A percentile compares a stretch with the other conserved stretches of the same genome.
phyloP scores from a whole-genome alignment of 1,140 invertebrate species.

The Rhagoletis pomonella region DNA sequence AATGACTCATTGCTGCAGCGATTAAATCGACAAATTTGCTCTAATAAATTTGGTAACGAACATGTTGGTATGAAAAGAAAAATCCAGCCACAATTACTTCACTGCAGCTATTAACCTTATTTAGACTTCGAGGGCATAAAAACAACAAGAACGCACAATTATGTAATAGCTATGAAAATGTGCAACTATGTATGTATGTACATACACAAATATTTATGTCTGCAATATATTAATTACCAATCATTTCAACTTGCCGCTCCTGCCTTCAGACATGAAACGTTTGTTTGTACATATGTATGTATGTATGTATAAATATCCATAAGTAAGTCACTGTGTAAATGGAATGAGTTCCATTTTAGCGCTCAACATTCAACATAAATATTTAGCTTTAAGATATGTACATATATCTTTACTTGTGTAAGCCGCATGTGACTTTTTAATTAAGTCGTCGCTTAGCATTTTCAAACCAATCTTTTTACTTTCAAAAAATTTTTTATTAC shows the following conservation, averaged over 20 bases:
- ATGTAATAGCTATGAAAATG: not conserved
- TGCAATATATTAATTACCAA: slow-evolving; percentile 23
- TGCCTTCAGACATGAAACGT: not conserved
- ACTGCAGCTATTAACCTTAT: slow-evolving; percentile 17
- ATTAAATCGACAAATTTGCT: slow-evolving; percentile 43
- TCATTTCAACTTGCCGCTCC: slow-evolving; percentile 21
- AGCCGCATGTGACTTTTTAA: slow-evolving; percentile 17
- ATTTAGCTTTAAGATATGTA: no score
- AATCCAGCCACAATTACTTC: slow-evolving; percentile 7
- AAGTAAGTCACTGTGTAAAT: no score
- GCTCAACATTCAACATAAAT: not conserved
- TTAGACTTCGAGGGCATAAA: not conserved
- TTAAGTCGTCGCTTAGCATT: not conserved
- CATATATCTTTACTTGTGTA: not conserved
- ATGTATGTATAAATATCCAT: no score
- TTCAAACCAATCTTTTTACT: slow-evolving; percentile 12
- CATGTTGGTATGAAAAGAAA: not conserved
- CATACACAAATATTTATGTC: not conserved
- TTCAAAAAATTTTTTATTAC: slow-evolving; percentile 23
- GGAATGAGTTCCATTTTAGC: not conserved
- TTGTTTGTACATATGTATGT: not conserved
- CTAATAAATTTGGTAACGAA: slow-evolving; percentile 34
- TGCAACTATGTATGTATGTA: no score
- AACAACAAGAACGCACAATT: not conserved
- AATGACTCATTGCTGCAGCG: not conserved